These are phyloP conservation scores for Drosophila varians DNA, from an alignment of 1,140 invertebrate genomes.

Conservation along the genomic window DNA sequence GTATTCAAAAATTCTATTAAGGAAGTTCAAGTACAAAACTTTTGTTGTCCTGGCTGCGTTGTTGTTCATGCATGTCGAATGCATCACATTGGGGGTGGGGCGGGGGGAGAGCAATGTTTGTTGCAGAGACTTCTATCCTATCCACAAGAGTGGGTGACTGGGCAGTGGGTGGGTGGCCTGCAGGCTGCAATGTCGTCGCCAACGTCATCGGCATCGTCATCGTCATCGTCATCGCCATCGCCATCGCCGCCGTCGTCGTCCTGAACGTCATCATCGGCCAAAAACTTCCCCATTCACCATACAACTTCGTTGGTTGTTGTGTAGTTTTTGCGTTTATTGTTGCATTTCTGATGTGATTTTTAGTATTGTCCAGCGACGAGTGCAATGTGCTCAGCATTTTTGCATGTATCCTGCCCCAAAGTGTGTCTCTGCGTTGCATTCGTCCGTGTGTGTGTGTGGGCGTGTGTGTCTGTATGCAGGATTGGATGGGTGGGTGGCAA, in stretches of 20 bases:
- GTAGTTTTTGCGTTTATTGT: constrained; percentile 82
- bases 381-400: constrained; percentile 79
- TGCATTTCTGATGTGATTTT: constrained; percentile 82
- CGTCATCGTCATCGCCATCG: too few relatives aligned
- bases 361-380: constrained; percentile 80
- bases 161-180: constrained; percentile 16
- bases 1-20: constrained; percentile 83
- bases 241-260: constrained; percentile 39
- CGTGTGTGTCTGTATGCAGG: constrained; percentile 12
- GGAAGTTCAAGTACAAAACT: constrained; percentile 79
- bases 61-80: constrained; percentile 78
- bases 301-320: constrained; percentile 49
- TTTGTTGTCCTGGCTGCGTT: constrained; percentile 49
- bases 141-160: neutral
- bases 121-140: neutral
- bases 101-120: neutral
- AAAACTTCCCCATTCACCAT: constrained; percentile 1
- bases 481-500: constrained; percentile 8
- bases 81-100: constrained; percentile 40
- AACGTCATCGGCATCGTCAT: constrained; percentile 52
- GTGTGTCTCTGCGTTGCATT: constrained; percentile 23
- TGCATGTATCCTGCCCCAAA: constrained; percentile 55
- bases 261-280: constrained; percentile 39
- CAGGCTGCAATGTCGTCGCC: constrained; percentile 55
- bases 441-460: too few relatives aligned